Evolutionary conservation across 2,888 invertebrate genomes (phyloP).

Genomic region (Celastrina argiolus): DNA sequence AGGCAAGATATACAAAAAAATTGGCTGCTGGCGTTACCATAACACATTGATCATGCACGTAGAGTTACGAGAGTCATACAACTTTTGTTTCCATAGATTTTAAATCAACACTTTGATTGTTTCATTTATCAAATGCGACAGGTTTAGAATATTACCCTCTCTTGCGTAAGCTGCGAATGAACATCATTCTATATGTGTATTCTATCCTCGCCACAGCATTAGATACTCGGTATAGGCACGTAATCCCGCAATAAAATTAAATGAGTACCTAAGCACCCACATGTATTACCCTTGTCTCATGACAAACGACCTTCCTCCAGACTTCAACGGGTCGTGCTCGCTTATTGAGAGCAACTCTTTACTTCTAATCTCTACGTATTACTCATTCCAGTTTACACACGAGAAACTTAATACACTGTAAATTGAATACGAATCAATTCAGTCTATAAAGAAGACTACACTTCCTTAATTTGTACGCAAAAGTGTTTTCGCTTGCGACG

Average conservation of each 20-base stretch:
- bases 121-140: not conserved
- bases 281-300: conserved; percentile 48
- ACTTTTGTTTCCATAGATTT: too few relatives aligned
- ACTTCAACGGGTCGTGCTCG: conserved; percentile 32
- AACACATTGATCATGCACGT: too few relatives aligned
- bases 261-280: conserved; percentile 23
- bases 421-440: conserved; percentile 12
- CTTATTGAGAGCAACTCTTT: conserved; percentile 32
- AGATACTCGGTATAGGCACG: conserved; percentile 14
- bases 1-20: not conserved
- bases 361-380: conserved; percentile 30
- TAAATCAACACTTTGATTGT: not conserved
- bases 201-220: not conserved
- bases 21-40: not conserved
- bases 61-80: too few relatives aligned
- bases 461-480: not conserved
- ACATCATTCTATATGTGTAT: not conserved
- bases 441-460: not conserved
- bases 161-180: not conserved
- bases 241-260: conserved; percentile 25
- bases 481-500: not conserved
- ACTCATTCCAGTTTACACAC: conserved; percentile 29
- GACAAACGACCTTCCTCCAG: conserved; percentile 51
- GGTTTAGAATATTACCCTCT: not conserved
- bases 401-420: conserved; percentile 27